These are phyloP conservation scores for Pavo muticus DNA, from an alignment of 2,113 vertebrate species.

Conservation along the genomic window DNA sequence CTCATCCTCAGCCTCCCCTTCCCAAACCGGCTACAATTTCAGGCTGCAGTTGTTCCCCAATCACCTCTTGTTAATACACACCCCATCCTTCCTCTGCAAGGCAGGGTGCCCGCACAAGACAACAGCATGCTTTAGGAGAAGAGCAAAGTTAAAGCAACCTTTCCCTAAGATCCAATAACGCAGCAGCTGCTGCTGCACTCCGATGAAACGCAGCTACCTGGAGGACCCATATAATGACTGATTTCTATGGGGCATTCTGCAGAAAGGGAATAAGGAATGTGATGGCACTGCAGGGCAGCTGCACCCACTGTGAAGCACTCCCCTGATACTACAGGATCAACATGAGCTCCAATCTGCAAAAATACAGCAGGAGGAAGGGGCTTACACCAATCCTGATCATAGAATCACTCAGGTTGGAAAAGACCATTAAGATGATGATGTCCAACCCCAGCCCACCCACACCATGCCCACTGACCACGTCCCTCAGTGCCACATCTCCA, in stretches of 20 bases:
- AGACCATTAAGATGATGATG: no score
- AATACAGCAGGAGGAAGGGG: background rate
- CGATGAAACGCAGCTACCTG: constrained; percentile 16
- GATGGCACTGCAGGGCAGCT: background rate
- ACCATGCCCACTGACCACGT: no score
- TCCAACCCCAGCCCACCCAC: no score
- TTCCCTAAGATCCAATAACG: background rate
- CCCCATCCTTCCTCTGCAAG: background rate
- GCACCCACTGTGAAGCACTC: background rate
- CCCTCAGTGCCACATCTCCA: background rate
- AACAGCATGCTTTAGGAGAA: background rate
- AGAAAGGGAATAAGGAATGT: background rate
- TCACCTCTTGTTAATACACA: constrained; percentile 14
- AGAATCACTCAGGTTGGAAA: no score
- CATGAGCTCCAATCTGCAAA: fast-evolving
- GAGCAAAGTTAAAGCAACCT: constrained; percentile 7
- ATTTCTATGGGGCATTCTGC: background rate
- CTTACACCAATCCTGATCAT: background rate
- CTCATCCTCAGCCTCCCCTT: constrained; percentile 13
- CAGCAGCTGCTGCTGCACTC: background rate
- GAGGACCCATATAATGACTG: background rate
- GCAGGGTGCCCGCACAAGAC: background rate
- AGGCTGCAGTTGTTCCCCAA: constrained; percentile 14
- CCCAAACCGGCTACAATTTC: background rate
- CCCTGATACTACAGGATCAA: background rate